Conservation (phyloP, 1,140 invertebrate genomes). For the Sinonovacula constricta region DNA sequence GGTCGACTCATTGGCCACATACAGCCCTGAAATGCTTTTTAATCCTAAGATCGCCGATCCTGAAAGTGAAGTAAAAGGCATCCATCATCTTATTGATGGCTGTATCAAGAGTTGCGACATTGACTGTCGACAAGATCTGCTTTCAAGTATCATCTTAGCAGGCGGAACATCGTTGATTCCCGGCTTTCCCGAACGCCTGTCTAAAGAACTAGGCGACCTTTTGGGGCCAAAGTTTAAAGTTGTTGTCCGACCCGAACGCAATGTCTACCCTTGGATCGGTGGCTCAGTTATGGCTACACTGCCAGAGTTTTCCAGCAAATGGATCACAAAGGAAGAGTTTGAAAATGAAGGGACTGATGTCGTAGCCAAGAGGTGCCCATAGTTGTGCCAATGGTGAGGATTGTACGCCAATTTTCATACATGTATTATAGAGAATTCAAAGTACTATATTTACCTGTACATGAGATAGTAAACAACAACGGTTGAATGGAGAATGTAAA, state of each 20-base stretch:
- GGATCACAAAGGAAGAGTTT: background rate
- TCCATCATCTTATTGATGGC: slow-evolving; percentile 87
- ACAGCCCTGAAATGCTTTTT: no score
- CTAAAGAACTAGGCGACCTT: background rate
- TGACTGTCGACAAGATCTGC: slow-evolving; percentile 49
- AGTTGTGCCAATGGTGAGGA: no score
- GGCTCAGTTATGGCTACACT: background rate
- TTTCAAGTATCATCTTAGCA: slow-evolving; percentile 52
- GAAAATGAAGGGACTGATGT: background rate
- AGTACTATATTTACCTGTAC: no score
- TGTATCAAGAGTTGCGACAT: slow-evolving; percentile 83
- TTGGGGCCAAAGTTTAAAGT: background rate
- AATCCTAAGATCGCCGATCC: slow-evolving; percentile 77
- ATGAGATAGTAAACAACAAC: no score
- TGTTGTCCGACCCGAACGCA: background rate
- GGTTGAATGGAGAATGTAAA: no score
- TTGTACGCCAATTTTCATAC: no score
- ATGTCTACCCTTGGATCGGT: background rate
- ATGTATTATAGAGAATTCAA: no score
- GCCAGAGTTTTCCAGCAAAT: background rate
- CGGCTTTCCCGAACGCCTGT: slow-evolving; percentile 15
- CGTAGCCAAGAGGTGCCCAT: background rate
- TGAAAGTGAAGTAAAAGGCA: slow-evolving; percentile 60
- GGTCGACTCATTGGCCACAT: slow-evolving; percentile 76
- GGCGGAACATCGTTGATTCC: slow-evolving; percentile 56